Evolutionary conservation across 2,113 vertebrate species (phyloP), one percentile per base, ranked within the genome.

Genomic region (Pipra filicauda): DNA sequence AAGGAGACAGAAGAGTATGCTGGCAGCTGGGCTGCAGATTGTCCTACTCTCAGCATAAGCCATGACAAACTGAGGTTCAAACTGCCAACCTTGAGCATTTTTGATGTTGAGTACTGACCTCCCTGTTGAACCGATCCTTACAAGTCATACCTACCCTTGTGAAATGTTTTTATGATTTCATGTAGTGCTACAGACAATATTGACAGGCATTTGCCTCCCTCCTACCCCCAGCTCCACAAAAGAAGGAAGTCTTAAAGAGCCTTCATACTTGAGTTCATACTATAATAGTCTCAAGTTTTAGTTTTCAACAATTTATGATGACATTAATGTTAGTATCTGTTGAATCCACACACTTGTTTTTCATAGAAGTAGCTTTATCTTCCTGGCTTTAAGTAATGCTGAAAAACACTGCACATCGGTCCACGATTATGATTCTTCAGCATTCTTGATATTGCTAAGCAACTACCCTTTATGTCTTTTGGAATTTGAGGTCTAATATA

Each of bases 31-130:
- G 22, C 22, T 52, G 21, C 4, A 14, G 8, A 37, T 37, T 37
- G 37, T 37, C 37, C 37, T 37, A 37, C 37, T 37, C 37, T 35
- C 6, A 43, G 27, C 15, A 79, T 20, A 54, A 67, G 7, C 18
- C 5, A 8, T 8, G 16, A 78, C 13, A 3, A 27, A 39, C 12
- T 0, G 0, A 27, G 30, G 37, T 2, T 5, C 31, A 49, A 18
- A 10, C 12, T 35, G 22, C 15, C n/a, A 35, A 7, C 57, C 23
- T 35, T 39, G 12, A n/a, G 4, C 15, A 12, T 22, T 43, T 8
- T 0, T 59, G 30, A 35, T 31, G 2, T 14, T 85, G 24, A 26
- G 2, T 7, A 43, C 9, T 37, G 48, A 2, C 9, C 9, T 51
- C 7, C 14, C 30, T 48, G 10, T n/a, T 8, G 20, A 5, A n/a